Base-by-base conservation (phyloP, 2,113 vertebrate genomes). In the Mesocricetus auratus region DNA sequence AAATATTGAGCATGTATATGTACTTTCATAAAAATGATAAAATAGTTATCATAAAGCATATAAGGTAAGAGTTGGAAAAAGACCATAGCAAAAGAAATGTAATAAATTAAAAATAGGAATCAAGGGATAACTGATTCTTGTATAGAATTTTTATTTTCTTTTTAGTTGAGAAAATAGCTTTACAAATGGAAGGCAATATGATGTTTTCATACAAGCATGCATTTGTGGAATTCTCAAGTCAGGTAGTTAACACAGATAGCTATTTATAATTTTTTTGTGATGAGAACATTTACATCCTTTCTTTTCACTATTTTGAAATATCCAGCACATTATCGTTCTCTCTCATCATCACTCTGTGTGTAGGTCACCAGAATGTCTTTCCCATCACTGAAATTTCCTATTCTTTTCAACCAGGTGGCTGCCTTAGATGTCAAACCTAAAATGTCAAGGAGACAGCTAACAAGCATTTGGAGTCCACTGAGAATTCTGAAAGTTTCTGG, bases 1-100 rank as follows among this genome's bases (percentile, higher is more conserved):
- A 33, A 90, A 91, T 31, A 71, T 36, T 22, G n/a, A 90, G 42
- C 50, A 62, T 66, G 39, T 39, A 7, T 42, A 39, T 69, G 53
- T 75, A 53, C 29, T 56, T 56, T 93, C 33, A 47, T 42, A 86
- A 93, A 93, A 88, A 81, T 60, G 4, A 39, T 19, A 53, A 71
- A 92, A 88, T 36, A 71, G 45, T 93, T 31, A 19, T 39, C 68
- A 75, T 82, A 92, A 74, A 88, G 78, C 16, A 93, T 16, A n/a
- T 17, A 78, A 91, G 24, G 39, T 86, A 86, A 81, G 33, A 47
- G 39, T 42, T 58, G 42, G 58, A 82, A 45, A 96, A 42, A 47
- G 89, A 86, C 74, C 39, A 82, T 36, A 58, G 6, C 42, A 78
- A 87, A 92, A 88, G 88, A 64, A 92, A 69, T 78, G 8, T 13